phyloP scores from a whole-genome alignment of 1,140 invertebrate genomes.

The Dendroctonus ponderosae region DNA sequence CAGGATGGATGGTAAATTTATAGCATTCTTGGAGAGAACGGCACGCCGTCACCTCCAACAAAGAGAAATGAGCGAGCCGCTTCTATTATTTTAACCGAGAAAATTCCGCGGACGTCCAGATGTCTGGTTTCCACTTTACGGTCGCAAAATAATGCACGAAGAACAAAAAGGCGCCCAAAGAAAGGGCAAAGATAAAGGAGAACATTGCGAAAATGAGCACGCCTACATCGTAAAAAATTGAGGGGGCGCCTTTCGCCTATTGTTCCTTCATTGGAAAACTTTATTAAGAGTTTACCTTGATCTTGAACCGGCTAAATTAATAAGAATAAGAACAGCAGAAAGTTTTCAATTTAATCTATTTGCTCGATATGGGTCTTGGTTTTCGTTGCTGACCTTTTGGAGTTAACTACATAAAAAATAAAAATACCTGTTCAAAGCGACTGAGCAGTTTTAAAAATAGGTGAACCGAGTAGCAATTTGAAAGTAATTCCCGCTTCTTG shows the following conservation, averaged over 20 bases:
- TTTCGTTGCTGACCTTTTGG: too few species aligned
- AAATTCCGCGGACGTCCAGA: slow-evolving; percentile 42
- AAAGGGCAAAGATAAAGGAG: slow-evolving; percentile 22
- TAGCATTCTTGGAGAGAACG: slow-evolving; percentile 39
- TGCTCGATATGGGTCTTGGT: too few species aligned
- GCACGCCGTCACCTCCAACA: slow-evolving; percentile 39
- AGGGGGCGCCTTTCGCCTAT: slow-evolving; percentile 24
- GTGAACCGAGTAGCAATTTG: too few species aligned
- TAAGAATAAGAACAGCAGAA: too few species aligned
- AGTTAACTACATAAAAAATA: too few species aligned
- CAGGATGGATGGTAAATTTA: slow-evolving; percentile 38
- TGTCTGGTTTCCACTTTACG: slow-evolving; percentile 37
- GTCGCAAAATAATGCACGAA: slow-evolving; percentile 34
- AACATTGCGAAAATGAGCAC: slow-evolving; percentile 29
- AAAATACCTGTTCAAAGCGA: too few species aligned
- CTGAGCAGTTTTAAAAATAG: too few species aligned
- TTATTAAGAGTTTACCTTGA: slow-evolving; percentile 22
- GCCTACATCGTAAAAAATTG: slow-evolving; percentile 31
- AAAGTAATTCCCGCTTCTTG: too few species aligned
- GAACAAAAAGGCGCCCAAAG: slow-evolving; percentile 31
- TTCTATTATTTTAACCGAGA: slow-evolving; percentile 42
- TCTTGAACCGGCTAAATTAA: background rate
- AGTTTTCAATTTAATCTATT: background rate
- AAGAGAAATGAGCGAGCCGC: slow-evolving; percentile 37
- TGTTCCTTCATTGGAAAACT: slow-evolving; percentile 26